These are phyloP conservation scores for Lagopus leucura DNA, from an alignment of 2,113 vertebrate species.

Conservation along the genomic window DNA sequence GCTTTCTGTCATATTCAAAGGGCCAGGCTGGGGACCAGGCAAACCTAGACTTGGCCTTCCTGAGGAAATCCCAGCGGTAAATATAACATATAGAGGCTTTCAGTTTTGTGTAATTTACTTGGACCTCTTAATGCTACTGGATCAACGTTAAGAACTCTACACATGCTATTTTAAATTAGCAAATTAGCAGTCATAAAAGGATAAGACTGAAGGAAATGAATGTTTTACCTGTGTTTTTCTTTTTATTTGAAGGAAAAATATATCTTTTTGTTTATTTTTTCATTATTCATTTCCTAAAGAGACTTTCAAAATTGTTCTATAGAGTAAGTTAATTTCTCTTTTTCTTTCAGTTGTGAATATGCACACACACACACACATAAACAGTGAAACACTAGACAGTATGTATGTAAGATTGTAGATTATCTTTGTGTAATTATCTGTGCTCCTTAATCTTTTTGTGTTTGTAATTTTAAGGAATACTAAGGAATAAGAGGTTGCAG, in stretches of 20 bases:
- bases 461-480: background rate
- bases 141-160: slow-evolving; percentile 39
- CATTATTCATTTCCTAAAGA: slow-evolving; percentile 43
- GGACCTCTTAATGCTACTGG: slow-evolving; percentile 31
- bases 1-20: slow-evolving; percentile 88
- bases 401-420: background rate
- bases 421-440: background rate
- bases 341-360: background rate
- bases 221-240: background rate
- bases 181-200: slow-evolving; percentile 33
- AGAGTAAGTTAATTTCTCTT: background rate
- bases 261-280: background rate
- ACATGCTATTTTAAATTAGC: slow-evolving; percentile 51
- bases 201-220: slow-evolving; percentile 37
- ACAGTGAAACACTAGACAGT: background rate
- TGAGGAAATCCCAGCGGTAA: slow-evolving; percentile 85
- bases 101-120: slow-evolving; percentile 34
- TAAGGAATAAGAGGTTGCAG: background rate
- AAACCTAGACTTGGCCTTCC: slow-evolving; percentile 88
- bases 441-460: background rate
- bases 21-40: slow-evolving; percentile 92
- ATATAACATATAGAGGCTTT: slow-evolving; percentile 69
- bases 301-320: slow-evolving; percentile 1
- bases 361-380: background rate
- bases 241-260: background rate